These are phyloP conservation scores for Euwallacea similis DNA, from an alignment of 1,140 invertebrate species.

Conservation along the genomic window DNA sequence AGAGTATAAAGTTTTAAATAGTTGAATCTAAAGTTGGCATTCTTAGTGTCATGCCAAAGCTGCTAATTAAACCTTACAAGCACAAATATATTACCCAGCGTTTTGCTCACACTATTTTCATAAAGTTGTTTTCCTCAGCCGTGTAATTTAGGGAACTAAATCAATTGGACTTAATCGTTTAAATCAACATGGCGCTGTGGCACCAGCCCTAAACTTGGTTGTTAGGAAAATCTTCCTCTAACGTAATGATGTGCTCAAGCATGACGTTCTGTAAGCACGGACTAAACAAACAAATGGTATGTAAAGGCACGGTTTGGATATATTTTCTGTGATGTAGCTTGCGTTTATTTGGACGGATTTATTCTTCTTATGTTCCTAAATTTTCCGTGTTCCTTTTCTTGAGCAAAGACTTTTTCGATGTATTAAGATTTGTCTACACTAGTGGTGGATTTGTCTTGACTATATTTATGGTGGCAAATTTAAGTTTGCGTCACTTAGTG, in stretches of 20 bases:
- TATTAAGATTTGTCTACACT: neutral
- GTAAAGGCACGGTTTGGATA: neutral
- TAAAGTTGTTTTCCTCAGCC: neutral
- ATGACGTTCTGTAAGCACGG: neutral
- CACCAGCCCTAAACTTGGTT: neutral
- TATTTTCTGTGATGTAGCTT: slow-evolving; percentile 10
- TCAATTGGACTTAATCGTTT: neutral
- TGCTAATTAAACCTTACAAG: slow-evolving; percentile 9
- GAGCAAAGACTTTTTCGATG: neutral
- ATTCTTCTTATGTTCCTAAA: slow-evolving; percentile 1
- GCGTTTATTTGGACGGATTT: slow-evolving; percentile 15
- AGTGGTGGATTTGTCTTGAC: neutral
- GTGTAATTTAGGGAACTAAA: neutral
- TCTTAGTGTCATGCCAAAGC: slow-evolving; percentile 9
- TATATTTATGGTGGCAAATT: neutral
- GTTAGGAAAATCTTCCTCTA: slow-evolving; percentile 10
- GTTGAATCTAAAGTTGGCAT: slow-evolving; percentile 12
- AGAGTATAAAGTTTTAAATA: slow-evolving; percentile 19
- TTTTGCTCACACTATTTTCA: neutral
- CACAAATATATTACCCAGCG: neutral
- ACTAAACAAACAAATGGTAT: slow-evolving; percentile 10
- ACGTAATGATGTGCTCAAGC: slow-evolving; percentile 9
- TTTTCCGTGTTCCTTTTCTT: neutral
- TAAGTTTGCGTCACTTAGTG: neutral
- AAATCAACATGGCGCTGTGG: slow-evolving; percentile 1